Evolutionary conservation across 2,113 vertebrate genomes (phyloP), one percentile per base, ranked within the genome.

Genomic region (Stigmatopora argus): DNA sequence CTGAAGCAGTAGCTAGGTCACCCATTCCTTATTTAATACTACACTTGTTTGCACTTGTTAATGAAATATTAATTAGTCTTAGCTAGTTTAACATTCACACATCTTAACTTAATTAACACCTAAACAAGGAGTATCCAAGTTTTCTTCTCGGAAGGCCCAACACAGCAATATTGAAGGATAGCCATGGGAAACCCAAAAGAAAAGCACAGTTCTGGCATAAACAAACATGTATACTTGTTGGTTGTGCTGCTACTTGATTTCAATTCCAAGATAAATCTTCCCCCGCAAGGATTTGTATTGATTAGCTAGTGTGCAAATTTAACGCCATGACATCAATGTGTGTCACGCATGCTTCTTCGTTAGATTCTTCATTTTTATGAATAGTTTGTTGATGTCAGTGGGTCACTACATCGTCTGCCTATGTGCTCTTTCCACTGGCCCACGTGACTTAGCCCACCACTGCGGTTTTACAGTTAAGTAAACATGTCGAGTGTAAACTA

Each of bases 331-430:
- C 23, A 58, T 59, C 6, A 55, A 5, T 9, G 10, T 48, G 47
- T 65, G 66, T 17, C 17, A 14, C 61, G 14, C 9, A 10, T 17
- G 26, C n/a, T 48, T 69, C 38, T 45, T 51, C 17, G 64, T 17
- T 65, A 56, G 5, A 31, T 49, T 7, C 44, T 59, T 18, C 45
- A 5, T 14, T 73, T 80, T 75, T 21, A 75, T 62, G 65, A 70
- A 68, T 60, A 58, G 4, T 49, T 49, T 49, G 47, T 17, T 49
- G 45, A 46, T 46, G 12, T 14, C 45, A 46, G 45, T 46, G 45
- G 45, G 45, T 46, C 47, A 49, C 47, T 18, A 59, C 65, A 80
- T 75, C n/a, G 66, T 73, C 56, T 47, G 35, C 44, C 18, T 75
- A 13, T 15, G 5, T 51, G 69, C 64, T 23, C 13, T 62, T 73